A percentile compares a stretch with the other conserved stretches of the same genome.
Evolutionary conservation across 53 echinoderm and acorn worm species (phyloP).

Genomic region (Henricia sp.): DNA sequence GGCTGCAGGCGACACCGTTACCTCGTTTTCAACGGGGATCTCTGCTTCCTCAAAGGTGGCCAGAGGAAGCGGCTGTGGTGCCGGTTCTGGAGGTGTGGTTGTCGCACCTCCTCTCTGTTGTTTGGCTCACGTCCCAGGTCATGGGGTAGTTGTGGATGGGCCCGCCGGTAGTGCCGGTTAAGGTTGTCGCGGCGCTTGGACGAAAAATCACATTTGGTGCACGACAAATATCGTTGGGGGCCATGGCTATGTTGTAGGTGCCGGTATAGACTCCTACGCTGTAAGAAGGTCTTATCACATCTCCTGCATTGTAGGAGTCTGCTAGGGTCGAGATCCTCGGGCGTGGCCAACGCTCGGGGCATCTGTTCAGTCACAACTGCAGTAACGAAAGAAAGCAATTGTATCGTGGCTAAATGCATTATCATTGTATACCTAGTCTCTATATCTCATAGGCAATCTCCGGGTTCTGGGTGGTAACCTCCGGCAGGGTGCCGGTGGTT

Average conservation of each 20-base stretch:
- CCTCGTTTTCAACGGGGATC: too few species aligned
- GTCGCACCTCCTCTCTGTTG: too few species aligned
- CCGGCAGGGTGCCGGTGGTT: not conserved
- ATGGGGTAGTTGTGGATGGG: not conserved
- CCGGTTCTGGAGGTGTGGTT: too few species aligned
- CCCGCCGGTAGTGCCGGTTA: not conserved
- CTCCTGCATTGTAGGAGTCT: slow-evolving; percentile 5
- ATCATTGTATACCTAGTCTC: too few species aligned
- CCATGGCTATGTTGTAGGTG: not conserved
- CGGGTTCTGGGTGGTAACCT: slow-evolving; percentile 4
- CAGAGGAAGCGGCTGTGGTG: not conserved
- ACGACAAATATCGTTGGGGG: not conserved
- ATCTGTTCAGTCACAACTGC: not conserved
- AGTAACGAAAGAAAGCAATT: not conserved
- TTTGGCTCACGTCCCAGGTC: not conserved
- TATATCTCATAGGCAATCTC: not conserved
- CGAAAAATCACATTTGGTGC: not conserved
- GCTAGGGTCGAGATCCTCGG: slow-evolving; percentile 10
- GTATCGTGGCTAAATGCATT: too few species aligned
- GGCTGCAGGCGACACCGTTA: too few species aligned
- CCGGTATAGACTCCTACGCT: not conserved
- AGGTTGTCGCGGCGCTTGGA: not conserved
- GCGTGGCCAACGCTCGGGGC: too few species aligned
- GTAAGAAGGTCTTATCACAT: slow-evolving; percentile 10
- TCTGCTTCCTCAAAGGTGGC: not conserved